Evolutionary conservation across 2,797 vertebrate species (phyloP).

Genomic region (Phalloptychus januarius): DNA sequence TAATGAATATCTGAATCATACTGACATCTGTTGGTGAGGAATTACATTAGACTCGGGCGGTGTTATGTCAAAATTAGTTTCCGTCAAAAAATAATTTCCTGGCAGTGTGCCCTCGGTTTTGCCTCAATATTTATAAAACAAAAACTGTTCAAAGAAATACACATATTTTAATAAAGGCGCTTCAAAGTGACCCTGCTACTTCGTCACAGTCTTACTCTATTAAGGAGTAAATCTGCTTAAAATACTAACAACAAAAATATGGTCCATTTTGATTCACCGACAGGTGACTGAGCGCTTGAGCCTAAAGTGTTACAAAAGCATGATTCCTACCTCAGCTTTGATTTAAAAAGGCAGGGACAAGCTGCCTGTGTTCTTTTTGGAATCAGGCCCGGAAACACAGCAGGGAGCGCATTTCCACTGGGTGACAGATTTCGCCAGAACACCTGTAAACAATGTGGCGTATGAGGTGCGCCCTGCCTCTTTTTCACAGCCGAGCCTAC

Average conservation of each 20-base stretch:
- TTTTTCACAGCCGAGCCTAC: constrained; percentile 47
- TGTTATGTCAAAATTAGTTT: constrained; percentile 26
- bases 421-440: constrained; percentile 13
- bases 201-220: background rate
- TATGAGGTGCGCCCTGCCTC: constrained; percentile 48
- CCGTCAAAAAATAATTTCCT: constrained; percentile 4
- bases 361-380: background rate
- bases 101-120: background rate
- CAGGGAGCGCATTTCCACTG: background rate
- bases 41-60: constrained; percentile 2
- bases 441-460: constrained; percentile 54
- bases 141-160: accelerated
- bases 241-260: background rate
- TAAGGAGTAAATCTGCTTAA: background rate
- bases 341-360: background rate
- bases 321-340: background rate
- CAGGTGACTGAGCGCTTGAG: background rate
- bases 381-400: background rate
- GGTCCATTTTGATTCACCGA: background rate
- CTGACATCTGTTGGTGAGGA: constrained; percentile 60
- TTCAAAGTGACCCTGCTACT: background rate
- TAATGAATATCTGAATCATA: constrained; percentile 25
- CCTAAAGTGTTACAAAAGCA: background rate
- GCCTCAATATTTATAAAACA: background rate
- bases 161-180: background rate